phyloP scores from a whole-genome alignment of 92 coral and sea anemone species.

The Porites evermanni region DNA sequence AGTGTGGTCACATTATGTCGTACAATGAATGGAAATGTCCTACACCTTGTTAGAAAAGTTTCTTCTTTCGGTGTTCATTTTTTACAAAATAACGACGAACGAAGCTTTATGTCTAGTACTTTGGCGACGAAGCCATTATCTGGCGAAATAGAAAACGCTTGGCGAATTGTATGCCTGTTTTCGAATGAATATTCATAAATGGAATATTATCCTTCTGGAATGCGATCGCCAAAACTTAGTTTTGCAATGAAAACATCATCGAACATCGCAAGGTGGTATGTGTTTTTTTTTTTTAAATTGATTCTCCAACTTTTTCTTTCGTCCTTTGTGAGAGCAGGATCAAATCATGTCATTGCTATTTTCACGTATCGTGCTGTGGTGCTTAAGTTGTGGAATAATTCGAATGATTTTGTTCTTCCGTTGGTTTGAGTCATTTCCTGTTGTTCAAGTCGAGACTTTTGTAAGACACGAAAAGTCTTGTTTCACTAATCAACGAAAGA shows the following conservation, averaged over 20 bases:
- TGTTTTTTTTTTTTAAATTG: not conserved
- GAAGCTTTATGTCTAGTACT: not conserved
- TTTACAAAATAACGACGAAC: not conserved
- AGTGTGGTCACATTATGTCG: conserved; percentile 13
- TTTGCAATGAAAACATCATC: not conserved
- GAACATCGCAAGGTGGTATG: not conserved
- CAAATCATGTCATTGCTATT: not conserved
- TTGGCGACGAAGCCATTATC: conserved; percentile 13
- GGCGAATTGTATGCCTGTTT: conserved; percentile 10
- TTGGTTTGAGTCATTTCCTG: conserved; percentile 39
- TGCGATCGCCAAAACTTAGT: not conserved
- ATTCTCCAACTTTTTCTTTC: not conserved
- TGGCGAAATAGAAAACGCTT: not conserved
- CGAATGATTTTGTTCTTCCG: not conserved
- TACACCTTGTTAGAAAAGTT: not conserved
- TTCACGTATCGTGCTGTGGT: conserved; percentile 2
- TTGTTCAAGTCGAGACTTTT: conserved; percentile 29
- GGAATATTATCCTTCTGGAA: conserved; percentile 11
- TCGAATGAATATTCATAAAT: conserved; percentile 5
- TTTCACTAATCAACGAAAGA: not conserved
- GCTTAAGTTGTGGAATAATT: not conserved
- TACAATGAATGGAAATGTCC: conserved; percentile 21
- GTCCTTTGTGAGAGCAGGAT: not conserved
- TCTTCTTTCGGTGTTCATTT: not conserved
- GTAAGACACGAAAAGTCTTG: conserved; percentile 37